Conservation (phyloP, 2,888 invertebrate genomes). For the Baccha elongata region DNA sequence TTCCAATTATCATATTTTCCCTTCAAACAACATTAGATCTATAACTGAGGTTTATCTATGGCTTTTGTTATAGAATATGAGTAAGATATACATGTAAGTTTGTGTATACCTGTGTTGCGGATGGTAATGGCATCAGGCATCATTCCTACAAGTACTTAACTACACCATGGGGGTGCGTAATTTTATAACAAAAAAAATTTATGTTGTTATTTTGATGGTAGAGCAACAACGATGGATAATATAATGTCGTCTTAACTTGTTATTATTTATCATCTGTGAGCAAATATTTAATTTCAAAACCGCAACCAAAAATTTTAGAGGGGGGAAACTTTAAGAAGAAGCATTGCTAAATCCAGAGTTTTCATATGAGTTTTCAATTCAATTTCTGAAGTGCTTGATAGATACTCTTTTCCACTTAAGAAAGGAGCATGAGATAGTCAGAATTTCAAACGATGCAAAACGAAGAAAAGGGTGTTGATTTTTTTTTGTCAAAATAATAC, state of each 20-base stretch:
- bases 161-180: slow-evolving; percentile 68
- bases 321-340: not conserved
- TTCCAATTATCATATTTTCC: slow-evolving; percentile 82
- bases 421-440: too few species aligned
- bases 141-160: slow-evolving; percentile 70
- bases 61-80: slow-evolving; percentile 11
- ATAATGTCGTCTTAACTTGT: slow-evolving; percentile 47
- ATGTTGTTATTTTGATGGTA: slow-evolving; percentile 67
- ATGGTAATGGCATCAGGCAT: slow-evolving; percentile 1
- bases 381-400: too few species aligned
- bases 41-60: slow-evolving; percentile 68
- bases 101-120: not conserved
- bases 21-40: slow-evolving; percentile 64
- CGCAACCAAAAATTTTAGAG: not conserved
- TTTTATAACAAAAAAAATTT: slow-evolving; percentile 68
- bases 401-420: too few species aligned
- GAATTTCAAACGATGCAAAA: too few species aligned
- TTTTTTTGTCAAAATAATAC: too few species aligned
- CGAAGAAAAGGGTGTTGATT: too few species aligned
- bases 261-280: slow-evolving; percentile 46
- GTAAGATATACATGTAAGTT: not conserved
- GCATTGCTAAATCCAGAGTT: not conserved
- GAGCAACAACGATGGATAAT: slow-evolving; percentile 40
- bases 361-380: too few species aligned
- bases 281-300: slow-evolving; percentile 51